Percentiles rank a stretch among this genome's conserved stretches.
Conservation (phyloP, 2,113 vertebrate genomes). For the Erinaceus europaeus region DNA sequence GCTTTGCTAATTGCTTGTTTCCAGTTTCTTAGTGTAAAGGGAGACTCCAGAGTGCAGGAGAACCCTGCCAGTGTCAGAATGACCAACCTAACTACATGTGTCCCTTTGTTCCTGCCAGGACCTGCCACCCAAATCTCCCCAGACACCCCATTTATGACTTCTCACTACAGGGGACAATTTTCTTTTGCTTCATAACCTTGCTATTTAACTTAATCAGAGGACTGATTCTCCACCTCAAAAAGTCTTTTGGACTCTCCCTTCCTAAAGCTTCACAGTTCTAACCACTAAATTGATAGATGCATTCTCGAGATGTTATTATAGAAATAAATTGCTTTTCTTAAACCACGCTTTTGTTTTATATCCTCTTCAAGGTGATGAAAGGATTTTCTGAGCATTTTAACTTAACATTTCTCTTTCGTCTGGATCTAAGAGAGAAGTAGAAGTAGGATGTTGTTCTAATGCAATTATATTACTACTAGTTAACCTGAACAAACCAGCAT, state of each 20-base stretch:
- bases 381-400: conserved; percentile 33
- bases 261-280: neutral
- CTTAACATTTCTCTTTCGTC: neutral
- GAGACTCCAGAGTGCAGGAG: neutral
- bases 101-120: neutral
- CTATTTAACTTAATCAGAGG: conserved; percentile 7
- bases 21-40: neutral
- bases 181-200: neutral
- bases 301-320: neutral
- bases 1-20: neutral
- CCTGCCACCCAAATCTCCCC: neutral
- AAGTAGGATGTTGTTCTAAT: neutral
- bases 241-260: neutral
- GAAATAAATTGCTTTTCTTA: neutral
- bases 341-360: neutral
- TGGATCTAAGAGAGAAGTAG: neutral
- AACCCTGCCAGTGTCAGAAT: neutral
- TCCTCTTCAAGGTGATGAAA: conserved; percentile 26
- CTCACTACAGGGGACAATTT: neutral
- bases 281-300: neutral
- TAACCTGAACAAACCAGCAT: conserved; percentile 2
- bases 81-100: neutral
- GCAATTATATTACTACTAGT: neutral
- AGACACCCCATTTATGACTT: neutral
- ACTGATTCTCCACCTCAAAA: neutral